Conservation (phyloP, 2,797 vertebrate species). For the Channallabes apus region DNA sequence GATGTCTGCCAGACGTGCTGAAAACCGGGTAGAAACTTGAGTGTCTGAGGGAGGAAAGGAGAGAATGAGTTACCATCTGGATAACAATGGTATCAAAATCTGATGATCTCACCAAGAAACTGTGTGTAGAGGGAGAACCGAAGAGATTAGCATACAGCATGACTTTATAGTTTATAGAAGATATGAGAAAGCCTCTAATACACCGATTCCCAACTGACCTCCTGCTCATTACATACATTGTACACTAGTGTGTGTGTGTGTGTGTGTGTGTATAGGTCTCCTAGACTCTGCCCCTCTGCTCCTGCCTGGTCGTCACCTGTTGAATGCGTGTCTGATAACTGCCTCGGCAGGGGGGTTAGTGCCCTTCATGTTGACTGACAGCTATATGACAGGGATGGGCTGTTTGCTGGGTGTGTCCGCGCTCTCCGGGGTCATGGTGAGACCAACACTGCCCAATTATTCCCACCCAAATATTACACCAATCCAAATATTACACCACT, state of each 20-base stretch:
- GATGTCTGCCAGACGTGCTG: too few relatives aligned
- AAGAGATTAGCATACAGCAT: too few relatives aligned
- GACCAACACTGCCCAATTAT: neutral
- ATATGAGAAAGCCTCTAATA: too few relatives aligned
- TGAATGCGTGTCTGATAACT: conserved; percentile 73
- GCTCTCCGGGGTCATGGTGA: conserved; percentile 76
- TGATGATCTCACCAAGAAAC: too few relatives aligned
- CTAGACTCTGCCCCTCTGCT: conserved; percentile 70
- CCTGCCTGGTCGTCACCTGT: conserved; percentile 73
- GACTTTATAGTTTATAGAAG: neutral
- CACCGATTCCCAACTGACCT: neutral
- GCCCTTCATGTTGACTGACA: conserved; percentile 72
- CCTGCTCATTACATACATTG: neutral
- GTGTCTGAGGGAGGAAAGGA: too few relatives aligned
- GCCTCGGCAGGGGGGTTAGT: conserved; percentile 69
- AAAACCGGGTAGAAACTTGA: too few relatives aligned
- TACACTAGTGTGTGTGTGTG: conserved; percentile 2
- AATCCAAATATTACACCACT: neutral
- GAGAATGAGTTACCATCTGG: too few relatives aligned
- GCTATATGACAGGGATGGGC: conserved; percentile 71
- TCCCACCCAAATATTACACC: neutral
- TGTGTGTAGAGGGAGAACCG: neutral
- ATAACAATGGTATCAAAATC: too few relatives aligned
- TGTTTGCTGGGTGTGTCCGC: conserved; percentile 72
- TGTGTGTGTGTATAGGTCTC: conserved; percentile 62